Evolutionary conservation across 2,113 vertebrate genomes (phyloP).

Genomic region (human (Homo sapiens)): DNA sequence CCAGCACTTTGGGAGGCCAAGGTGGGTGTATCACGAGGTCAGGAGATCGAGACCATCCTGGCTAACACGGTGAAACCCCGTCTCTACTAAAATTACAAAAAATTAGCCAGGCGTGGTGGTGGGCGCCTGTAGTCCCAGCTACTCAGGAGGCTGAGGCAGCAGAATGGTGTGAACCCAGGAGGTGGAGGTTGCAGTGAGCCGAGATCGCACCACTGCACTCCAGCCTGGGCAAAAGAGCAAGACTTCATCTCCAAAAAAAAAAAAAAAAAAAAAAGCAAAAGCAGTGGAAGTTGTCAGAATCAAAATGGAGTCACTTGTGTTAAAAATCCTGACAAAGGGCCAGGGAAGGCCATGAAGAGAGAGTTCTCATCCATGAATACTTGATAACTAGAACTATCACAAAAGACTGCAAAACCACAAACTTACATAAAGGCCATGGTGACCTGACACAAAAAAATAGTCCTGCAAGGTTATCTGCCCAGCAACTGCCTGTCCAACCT

Average conservation of each 20-base stretch:
- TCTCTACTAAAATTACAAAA: no score
- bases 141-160: no score
- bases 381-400: background rate
- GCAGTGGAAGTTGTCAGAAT: background rate
- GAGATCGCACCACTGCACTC: no score
- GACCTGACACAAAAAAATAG: background rate
- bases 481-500: background rate
- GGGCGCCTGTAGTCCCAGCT: no score
- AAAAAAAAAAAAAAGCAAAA: background rate
- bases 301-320: background rate
- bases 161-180: no score
- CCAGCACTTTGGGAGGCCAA: no score
- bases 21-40: no score
- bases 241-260: background rate
- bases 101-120: no score
- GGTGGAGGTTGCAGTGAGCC: no score
- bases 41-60: no score
- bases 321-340: background rate
- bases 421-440: background rate
- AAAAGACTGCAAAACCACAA: background rate
- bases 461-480: background rate
- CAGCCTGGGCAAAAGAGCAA: no score
- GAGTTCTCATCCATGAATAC: background rate
- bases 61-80: no score
- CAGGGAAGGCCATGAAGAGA: background rate